These are phyloP conservation scores for Gobionotothen gibberifrons DNA, from an alignment of 2,797 vertebrate genomes.

Conservation along the genomic window DNA sequence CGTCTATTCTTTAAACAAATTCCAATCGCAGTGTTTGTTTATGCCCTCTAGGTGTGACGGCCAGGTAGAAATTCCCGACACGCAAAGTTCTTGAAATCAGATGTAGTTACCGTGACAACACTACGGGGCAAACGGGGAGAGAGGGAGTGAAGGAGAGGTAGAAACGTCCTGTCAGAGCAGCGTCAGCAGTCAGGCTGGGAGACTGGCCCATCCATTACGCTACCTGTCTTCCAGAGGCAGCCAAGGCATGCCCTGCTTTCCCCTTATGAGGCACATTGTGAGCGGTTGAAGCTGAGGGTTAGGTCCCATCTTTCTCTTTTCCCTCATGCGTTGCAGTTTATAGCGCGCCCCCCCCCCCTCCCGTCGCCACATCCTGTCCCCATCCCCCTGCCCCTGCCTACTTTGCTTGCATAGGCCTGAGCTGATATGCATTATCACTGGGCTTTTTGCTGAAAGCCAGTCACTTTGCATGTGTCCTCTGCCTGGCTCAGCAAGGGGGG, in stretches of 20 bases:
- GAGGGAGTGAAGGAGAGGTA: constrained; percentile 65
- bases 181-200: constrained; percentile 74
- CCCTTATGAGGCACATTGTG: constrained; percentile 77
- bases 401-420: constrained; percentile 71
- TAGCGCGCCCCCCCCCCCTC: constrained; percentile 27
- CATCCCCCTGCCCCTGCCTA: constrained; percentile 27
- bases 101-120: constrained; percentile 57
- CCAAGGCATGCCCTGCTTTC: constrained; percentile 68
- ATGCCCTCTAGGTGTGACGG: constrained; percentile 15
- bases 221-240: constrained; percentile 69
- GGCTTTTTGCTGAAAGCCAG: constrained; percentile 74
- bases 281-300: constrained; percentile 61
- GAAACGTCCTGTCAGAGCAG: constrained; percentile 75
- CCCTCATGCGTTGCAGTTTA: constrained; percentile 71
- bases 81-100: constrained; percentile 42
- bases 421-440: constrained; percentile 77
- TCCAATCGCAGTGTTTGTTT: constrained; percentile 5
- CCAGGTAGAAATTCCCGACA: background rate
- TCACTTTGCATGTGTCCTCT: constrained; percentile 83
- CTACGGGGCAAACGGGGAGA: constrained; percentile 35
- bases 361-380: constrained; percentile 8
- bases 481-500: constrained; percentile 68
- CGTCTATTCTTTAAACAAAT: constrained; percentile 24
- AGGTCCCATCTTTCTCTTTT: constrained; percentile 63
- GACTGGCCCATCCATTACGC: constrained; percentile 74